phyloP scores from a whole-genome alignment of 1,140 invertebrate species.

The Dendrolimus kikuchii region DNA sequence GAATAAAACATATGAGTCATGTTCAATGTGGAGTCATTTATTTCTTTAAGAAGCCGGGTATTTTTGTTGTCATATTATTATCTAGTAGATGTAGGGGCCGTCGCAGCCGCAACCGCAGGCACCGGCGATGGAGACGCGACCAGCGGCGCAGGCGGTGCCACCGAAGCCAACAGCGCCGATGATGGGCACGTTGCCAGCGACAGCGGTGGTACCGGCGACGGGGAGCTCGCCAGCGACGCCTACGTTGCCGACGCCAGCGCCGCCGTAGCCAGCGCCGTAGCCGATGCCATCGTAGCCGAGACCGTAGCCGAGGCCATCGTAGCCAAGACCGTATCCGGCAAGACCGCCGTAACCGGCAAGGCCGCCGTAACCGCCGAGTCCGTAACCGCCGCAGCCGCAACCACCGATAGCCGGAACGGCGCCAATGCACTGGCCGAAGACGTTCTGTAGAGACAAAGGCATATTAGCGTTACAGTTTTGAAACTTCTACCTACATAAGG shows the following conservation, averaged over 20 bases:
- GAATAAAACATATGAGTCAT: too few relatives aligned
- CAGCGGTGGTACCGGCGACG: slow-evolving; percentile 1
- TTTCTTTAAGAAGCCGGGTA: too few relatives aligned
- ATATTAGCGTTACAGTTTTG: too few relatives aligned
- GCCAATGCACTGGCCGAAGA: neutral
- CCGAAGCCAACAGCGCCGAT: neutral
- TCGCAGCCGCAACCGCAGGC: slow-evolving; percentile 12
- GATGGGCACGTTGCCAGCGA: neutral
- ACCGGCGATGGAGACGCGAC: slow-evolving; percentile 1
- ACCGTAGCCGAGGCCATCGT: neutral
- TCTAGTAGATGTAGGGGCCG: slow-evolving; percentile 1
- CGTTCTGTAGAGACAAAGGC: neutral
- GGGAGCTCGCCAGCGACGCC: slow-evolving; percentile 1
- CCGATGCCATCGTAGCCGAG: neutral
- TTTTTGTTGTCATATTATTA: too few relatives aligned
- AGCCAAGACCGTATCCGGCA: too few relatives aligned
- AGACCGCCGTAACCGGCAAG: too few relatives aligned
- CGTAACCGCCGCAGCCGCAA: neutral
- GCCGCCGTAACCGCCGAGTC: neutral
- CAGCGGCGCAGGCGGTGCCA: neutral
- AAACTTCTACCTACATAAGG: too few relatives aligned
- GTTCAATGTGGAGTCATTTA: too few relatives aligned
- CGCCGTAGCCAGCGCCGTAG: slow-evolving; percentile 25
- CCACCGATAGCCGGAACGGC: neutral
- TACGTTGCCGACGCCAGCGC: slow-evolving; percentile 24